A percentile compares a stretch with the other conserved stretches of the same genome.
phyloP scores from a whole-genome alignment of 1,140 invertebrate species.

The Heliconius hermathena region DNA sequence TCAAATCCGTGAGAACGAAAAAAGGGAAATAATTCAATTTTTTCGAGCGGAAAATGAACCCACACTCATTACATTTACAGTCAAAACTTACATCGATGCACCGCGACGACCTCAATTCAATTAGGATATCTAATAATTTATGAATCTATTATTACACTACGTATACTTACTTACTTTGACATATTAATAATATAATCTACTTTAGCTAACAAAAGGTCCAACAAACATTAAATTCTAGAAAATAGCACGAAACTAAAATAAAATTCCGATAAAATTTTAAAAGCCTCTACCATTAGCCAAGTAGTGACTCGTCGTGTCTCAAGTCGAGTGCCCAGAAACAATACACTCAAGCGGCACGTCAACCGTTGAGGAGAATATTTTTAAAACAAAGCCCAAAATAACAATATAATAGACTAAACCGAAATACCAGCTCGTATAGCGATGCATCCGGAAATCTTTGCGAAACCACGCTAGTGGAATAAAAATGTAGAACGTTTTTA shows the following conservation, averaged over 20 bases:
- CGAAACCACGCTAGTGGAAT: constrained; percentile 35
- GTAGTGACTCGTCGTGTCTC: constrained; percentile 2
- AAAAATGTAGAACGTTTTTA: constrained; percentile 22
- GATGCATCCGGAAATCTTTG: constrained; percentile 38
- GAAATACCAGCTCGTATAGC: constrained; percentile 38
- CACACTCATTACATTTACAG: no score
- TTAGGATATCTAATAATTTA: no score
- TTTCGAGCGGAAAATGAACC: no score
- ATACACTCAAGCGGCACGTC: constrained; percentile 34
- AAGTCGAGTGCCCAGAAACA: constrained; percentile 8
- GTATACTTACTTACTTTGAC: no score
- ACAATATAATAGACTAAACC: constrained; percentile 39
- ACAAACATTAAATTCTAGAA: not conserved
- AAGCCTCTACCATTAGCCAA: constrained; percentile 2
- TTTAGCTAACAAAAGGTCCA: not conserved
- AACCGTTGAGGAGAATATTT: constrained; percentile 35
- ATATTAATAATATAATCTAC: not conserved
- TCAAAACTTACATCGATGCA: no score
- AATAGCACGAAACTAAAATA: not conserved
- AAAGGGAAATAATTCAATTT: not conserved
- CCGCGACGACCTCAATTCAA: no score
- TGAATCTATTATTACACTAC: no score
- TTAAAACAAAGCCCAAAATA: constrained; percentile 40
- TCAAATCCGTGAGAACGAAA: not conserved
- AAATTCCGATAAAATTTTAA: not conserved